These are phyloP conservation scores for Mastomys natalensis DNA, from an alignment of 2,113 vertebrate genomes.

Conservation along the genomic window DNA sequence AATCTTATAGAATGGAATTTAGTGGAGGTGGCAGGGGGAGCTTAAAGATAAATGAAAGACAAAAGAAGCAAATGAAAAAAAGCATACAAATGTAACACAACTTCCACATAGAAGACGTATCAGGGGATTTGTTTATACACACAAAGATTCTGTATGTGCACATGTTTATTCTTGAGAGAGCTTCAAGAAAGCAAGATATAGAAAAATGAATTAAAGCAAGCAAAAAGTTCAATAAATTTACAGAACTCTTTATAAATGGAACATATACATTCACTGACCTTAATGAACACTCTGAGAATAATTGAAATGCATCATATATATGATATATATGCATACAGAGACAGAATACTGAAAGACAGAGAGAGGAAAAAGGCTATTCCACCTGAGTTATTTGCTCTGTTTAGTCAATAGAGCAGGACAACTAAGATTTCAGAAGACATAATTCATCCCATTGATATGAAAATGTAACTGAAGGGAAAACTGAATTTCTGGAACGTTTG, in stretches of 20 bases:
- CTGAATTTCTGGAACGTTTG: conserved; percentile 28
- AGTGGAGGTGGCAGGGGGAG: not conserved
- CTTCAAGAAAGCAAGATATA: not conserved
- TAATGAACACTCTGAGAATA: conserved; percentile 51
- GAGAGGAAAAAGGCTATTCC: not conserved
- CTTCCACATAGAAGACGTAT: not conserved
- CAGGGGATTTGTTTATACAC: not conserved
- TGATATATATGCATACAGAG: conserved; percentile 39
- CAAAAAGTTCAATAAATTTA: conserved; percentile 48
- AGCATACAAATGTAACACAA: not conserved
- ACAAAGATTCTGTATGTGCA: not conserved
- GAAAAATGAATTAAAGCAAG: not conserved
- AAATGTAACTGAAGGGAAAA: conserved; percentile 61
- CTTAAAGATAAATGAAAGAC: not conserved
- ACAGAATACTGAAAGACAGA: not conserved
- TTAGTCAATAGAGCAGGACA: conserved; percentile 48
- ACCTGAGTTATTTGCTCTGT: conserved; percentile 46
- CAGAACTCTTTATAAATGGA: not conserved
- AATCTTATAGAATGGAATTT: not conserved
- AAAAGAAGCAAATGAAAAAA: not conserved
- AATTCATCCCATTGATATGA: conserved; percentile 33
- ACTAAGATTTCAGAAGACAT: conserved; percentile 33
- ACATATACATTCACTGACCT: not conserved
- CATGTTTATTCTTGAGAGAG: not conserved
- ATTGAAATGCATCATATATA: not conserved